A percentile compares a stretch with the other conserved stretches of the same genome.
phyloP scores from a whole-genome alignment of 2,888 invertebrate species.

The Neoscelio sp. region DNA sequence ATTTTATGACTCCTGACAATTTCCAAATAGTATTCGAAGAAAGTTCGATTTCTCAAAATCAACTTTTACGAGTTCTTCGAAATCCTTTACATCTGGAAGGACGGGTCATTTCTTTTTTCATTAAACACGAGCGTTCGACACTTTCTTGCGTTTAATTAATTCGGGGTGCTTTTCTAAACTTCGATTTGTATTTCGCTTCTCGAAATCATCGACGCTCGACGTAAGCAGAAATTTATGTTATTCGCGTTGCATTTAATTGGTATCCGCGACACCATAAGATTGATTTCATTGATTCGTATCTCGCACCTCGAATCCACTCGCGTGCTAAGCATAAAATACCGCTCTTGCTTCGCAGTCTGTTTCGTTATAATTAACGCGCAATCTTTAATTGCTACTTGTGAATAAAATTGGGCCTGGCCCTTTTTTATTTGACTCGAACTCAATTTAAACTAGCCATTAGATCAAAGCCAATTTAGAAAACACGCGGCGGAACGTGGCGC shows the following conservation, averaged over 20 bases:
- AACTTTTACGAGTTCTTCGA: conserved; percentile 43
- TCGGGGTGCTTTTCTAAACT: conserved; percentile 42
- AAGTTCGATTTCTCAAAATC: conserved; percentile 23
- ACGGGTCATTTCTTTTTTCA: conserved; percentile 3
- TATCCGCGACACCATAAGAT: conserved; percentile 66
- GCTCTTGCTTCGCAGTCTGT: conserved; percentile 71
- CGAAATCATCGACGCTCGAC: conserved; percentile 48
- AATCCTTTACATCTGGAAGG: conserved; percentile 25
- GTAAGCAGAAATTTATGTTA: conserved; percentile 65
- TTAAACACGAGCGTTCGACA: conserved; percentile 5
- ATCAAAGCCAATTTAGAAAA: conserved; percentile 58
- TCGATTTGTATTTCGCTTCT: conserved; percentile 48
- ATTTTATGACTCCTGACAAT: conserved; percentile 36
- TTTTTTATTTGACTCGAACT: conserved; percentile 45
- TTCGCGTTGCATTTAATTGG: conserved; percentile 64
- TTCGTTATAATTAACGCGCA: conserved; percentile 68
- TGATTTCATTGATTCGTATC: conserved; percentile 74
- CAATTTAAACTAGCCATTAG: conserved; percentile 56
- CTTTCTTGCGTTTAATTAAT: conserved; percentile 43
- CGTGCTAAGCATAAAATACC: conserved; percentile 75
- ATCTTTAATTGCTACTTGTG: conserved; percentile 68
- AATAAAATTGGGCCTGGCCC: conserved; percentile 57
- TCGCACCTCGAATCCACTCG: conserved; percentile 74
- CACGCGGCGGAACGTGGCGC: conserved; percentile 14
- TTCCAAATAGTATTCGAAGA: conserved; percentile 17